phyloP scores from a whole-genome alignment of 2,888 invertebrate genomes.

The Smittia sp. region DNA sequence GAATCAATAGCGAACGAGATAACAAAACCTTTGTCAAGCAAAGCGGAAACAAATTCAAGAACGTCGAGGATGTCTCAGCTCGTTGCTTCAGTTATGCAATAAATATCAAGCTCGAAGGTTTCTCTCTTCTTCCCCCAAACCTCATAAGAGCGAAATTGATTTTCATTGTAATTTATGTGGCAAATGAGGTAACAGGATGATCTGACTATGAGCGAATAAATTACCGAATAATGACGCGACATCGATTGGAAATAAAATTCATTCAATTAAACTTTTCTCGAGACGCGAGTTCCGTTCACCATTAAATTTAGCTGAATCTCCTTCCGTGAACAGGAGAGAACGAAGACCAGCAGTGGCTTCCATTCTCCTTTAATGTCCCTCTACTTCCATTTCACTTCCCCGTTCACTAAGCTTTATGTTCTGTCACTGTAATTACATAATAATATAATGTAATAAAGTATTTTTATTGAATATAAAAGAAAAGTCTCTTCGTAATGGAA shows the following conservation, averaged over 20 bases:
- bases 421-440: conserved; percentile 16
- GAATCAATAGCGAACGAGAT: no score
- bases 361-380: background rate
- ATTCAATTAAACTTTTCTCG: background rate
- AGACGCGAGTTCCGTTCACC: background rate
- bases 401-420: background rate
- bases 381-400: background rate
- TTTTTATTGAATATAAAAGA: conserved; percentile 26
- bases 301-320: background rate
- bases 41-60: no score
- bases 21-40: no score
- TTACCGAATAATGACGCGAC: no score
- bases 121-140: background rate
- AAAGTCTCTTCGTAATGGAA: background rate
- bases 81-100: background rate
- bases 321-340: background rate
- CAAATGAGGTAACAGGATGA: background rate
- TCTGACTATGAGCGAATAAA: no score
- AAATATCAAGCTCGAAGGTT: background rate
- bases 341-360: background rate
- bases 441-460: conserved; percentile 26
- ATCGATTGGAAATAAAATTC: background rate
- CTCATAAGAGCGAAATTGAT: no score
- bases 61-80: no score
- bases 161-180: background rate